Evolutionary conservation across 2,888 invertebrate species (phyloP).

Genomic region (Nebria salina): DNA sequence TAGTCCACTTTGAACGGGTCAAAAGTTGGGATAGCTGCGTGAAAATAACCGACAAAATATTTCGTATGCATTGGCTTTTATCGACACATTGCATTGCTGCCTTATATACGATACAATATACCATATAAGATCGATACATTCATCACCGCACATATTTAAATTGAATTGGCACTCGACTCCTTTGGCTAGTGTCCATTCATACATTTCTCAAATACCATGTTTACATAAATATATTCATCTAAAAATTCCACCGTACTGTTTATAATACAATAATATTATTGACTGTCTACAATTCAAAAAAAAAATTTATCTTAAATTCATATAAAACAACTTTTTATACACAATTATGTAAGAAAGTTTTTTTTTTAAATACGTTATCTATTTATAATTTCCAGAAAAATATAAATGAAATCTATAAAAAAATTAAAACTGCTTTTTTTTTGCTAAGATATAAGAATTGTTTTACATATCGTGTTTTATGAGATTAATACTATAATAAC

Average conservation of each 20-base stretch:
- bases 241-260: too few relatives aligned
- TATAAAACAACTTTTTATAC: too few relatives aligned
- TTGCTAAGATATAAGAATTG: not conserved
- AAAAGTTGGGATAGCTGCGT: conserved; percentile 29
- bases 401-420: not conserved
- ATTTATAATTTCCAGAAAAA: too few relatives aligned
- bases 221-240: too few relatives aligned
- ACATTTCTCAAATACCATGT: not conserved
- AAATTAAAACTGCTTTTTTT: not conserved
- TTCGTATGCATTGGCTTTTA: conserved; percentile 46
- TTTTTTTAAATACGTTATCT: too few relatives aligned
- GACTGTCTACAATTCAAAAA: too few relatives aligned
- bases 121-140: too few relatives aligned
- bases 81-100: conserved; percentile 34
- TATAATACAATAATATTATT: too few relatives aligned
- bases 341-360: too few relatives aligned
- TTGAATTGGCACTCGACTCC: conserved; percentile 28
- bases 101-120: conserved; percentile 1
- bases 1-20: conserved; percentile 37
- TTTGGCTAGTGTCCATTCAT: not conserved
- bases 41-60: conserved; percentile 26
- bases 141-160: conserved; percentile 19
- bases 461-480: not conserved
- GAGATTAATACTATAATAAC: not conserved
- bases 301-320: too few relatives aligned